These are phyloP conservation scores for Diabrotica balteata DNA, from an alignment of 2,888 invertebrate genomes.

Conservation along the genomic window DNA sequence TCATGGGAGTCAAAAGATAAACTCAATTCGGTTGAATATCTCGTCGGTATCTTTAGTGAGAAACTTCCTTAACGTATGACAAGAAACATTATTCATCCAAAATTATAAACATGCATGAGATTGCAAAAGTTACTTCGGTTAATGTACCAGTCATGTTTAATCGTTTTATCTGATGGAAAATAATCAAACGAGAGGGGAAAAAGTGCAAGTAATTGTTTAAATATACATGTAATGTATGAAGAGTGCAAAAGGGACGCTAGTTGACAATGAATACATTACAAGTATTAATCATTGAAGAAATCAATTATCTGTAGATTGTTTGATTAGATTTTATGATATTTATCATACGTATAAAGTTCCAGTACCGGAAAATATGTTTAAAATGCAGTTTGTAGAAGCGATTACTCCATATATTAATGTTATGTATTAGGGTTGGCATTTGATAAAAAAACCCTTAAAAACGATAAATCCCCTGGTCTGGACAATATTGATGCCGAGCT, in stretches of 20 bases:
- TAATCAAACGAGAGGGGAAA: conserved; percentile 49
- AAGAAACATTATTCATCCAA: conserved; percentile 40
- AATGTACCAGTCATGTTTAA: conserved; percentile 47
- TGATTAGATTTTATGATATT: too few species aligned
- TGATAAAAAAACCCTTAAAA: too few species aligned
- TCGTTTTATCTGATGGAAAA: conserved; percentile 47
- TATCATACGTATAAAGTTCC: too few species aligned
- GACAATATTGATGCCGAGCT: too few species aligned
- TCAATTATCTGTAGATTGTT: too few species aligned
- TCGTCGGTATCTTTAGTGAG: conserved; percentile 25
- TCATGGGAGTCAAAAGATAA: conserved; percentile 22
- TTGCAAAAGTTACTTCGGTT: conserved; percentile 41
- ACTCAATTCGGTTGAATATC: conserved; percentile 31
- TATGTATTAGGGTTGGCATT: too few species aligned
- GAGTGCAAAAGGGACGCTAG: not conserved
- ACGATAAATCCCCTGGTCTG: too few species aligned
- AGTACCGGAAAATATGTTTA: too few species aligned
- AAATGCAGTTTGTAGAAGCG: too few species aligned
- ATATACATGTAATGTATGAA: conserved; percentile 37
- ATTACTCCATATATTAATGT: too few species aligned
- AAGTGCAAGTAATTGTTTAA: conserved; percentile 55
- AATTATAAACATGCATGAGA: conserved; percentile 43
- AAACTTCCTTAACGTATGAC: conserved; percentile 31
- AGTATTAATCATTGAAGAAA: too few species aligned
- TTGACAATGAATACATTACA: not conserved